These are phyloP conservation scores for Achroia grisella DNA, from an alignment of 1,140 invertebrate species.

Conservation along the genomic window DNA sequence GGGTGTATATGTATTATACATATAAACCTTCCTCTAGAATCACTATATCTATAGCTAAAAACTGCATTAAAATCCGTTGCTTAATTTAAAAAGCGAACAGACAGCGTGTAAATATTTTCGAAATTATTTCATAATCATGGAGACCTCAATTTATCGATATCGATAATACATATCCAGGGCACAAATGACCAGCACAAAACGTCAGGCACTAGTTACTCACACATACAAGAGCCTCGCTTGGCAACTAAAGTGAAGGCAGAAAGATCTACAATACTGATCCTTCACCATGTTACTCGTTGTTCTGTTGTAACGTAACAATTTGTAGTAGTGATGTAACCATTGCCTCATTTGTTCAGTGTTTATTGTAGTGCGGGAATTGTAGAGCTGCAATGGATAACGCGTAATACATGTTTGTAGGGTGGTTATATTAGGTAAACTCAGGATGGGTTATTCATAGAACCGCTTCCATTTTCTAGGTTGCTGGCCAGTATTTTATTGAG, in stretches of 20 bases:
- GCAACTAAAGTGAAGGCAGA: slow-evolving; percentile 62
- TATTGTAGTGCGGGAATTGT: neutral
- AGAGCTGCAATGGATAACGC: neutral
- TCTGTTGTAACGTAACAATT: slow-evolving; percentile 12
- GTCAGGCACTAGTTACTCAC: slow-evolving; percentile 45
- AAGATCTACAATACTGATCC: slow-evolving; percentile 40
- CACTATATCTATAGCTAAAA: no score
- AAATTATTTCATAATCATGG: neutral
- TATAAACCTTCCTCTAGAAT: no score
- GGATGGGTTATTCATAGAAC: slow-evolving; percentile 43
- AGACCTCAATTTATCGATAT: slow-evolving; percentile 3
- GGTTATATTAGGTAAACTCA: neutral
- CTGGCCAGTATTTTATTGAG: slow-evolving; percentile 31
- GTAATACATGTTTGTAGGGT: neutral
- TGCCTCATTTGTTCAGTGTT: slow-evolving; percentile 4
- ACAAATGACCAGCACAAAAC: slow-evolving; percentile 25
- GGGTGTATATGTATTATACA: no score
- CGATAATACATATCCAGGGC: slow-evolving; percentile 15
- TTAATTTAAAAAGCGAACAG: no score
- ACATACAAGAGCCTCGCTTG: slow-evolving; percentile 41
- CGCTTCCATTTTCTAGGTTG: slow-evolving; percentile 46
- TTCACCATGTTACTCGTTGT: slow-evolving; percentile 21
- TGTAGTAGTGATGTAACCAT: slow-evolving; percentile 9
- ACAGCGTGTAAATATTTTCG: no score
- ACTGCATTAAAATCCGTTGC: no score